Evolutionary conservation across 1,140 invertebrate genomes (phyloP), one percentile per base, ranked within the genome.

Genomic region (Drosophila aff.): DNA sequence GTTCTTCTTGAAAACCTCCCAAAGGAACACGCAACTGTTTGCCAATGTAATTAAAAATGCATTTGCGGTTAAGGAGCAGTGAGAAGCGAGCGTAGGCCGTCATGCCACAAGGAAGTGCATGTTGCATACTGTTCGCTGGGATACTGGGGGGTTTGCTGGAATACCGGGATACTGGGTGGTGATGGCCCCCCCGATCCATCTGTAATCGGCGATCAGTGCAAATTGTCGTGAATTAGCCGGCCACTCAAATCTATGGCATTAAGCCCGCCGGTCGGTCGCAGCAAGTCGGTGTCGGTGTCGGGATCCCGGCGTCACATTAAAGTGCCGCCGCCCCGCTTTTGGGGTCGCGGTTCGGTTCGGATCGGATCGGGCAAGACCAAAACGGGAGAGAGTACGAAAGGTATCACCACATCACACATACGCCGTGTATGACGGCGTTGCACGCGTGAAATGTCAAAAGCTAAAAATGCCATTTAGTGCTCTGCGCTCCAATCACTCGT

Each of bases 391-490:
- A 79, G 76, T 57, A 57, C 49, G 44, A 64, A 85, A 90, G 90
- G 89, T 85, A 82, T 90, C 23, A 28, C 5, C 85, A 90, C 85
- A 90, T 90, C 82, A 85, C 85, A 80, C 85, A 90, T 90, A 90
- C 85, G 85, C 79, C 84, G 77, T 89, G 81, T 87, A 83, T 80
- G 84, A 87, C 80, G 76, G 38, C 38, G 67, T 43, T 77, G 76
- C 84, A 90, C 86, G 85, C 85, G 85, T 90, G 85, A 90, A 90
- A 90, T 90, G 85, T 90, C 85, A 90, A 90, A 90, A 85, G 85
- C 73, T 90, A 82, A 90, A 90, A 90, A 85, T 85, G 81, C 85
- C 82, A 90, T 90, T 90, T 84, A 52, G n/a, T 52, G 33, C 72
- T 28, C 49, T 9, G 49, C 52, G 53, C 43, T 50, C 43, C 50